phyloP scores from a whole-genome alignment of 2,888 invertebrate species.

The Odontomyia ornata region DNA sequence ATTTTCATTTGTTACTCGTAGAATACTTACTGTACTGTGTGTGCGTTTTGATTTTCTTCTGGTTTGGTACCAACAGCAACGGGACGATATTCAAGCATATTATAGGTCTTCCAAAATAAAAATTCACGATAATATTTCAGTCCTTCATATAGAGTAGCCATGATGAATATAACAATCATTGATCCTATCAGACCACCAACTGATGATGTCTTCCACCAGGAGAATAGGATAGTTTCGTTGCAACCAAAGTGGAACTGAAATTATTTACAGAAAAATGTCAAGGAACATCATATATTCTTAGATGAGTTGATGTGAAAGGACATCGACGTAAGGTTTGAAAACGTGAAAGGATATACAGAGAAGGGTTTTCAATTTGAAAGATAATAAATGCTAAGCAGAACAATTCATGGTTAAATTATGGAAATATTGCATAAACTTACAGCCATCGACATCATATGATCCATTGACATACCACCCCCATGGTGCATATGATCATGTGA shows the following conservation, averaged over 20 bases:
- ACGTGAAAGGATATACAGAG: too few relatives aligned
- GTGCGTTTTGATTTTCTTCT: constrained; percentile 68
- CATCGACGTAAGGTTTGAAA: too few relatives aligned
- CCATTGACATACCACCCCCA: constrained; percentile 51
- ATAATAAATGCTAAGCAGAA: too few relatives aligned
- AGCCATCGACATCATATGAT: constrained; percentile 65
- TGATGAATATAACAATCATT: constrained; percentile 88
- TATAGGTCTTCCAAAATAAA: constrained; percentile 87
- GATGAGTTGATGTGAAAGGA: too few relatives aligned
- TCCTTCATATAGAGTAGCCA: constrained; percentile 95
- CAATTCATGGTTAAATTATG: too few relatives aligned
- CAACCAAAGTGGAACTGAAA: constrained; percentile 83
- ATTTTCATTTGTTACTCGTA: not conserved
- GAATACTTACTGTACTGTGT: constrained; percentile 84
- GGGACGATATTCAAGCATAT: constrained; percentile 84
- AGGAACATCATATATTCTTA: not conserved
- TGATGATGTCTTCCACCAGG: constrained; percentile 81
- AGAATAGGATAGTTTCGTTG: constrained; percentile 79
- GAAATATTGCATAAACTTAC: constrained; percentile 54
- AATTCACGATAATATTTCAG: constrained; percentile 77
- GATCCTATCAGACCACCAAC: constrained; percentile 85
- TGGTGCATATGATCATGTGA: constrained; percentile 47
- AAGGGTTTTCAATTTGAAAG: too few relatives aligned
- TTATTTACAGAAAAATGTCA: not conserved
- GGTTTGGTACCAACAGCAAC: constrained; percentile 80